These are phyloP conservation scores for Chlorodrepanis virens DNA, from an alignment of 2,113 vertebrate species.

Conservation along the genomic window DNA sequence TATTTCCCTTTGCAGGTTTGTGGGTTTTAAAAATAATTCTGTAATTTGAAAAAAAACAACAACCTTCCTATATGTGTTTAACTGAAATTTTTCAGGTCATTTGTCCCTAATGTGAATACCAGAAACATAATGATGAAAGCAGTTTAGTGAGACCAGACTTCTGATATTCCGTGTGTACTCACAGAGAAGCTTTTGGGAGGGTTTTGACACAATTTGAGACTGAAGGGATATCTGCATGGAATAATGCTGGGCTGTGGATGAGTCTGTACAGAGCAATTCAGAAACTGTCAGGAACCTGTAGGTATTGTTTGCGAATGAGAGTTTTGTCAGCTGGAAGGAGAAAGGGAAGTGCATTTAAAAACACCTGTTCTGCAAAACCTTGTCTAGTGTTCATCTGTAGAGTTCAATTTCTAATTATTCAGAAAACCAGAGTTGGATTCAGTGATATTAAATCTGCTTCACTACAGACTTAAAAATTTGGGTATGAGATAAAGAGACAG, in stretches of 20 bases:
- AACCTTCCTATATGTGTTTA: slow-evolving; percentile 12
- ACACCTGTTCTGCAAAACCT: not conserved
- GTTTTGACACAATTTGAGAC: not conserved
- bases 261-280: not conserved
- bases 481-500: not conserved
- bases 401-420: not conserved
- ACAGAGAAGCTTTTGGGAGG: not conserved
- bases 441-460: not conserved
- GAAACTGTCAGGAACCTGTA: not conserved
- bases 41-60: not conserved
- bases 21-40: slow-evolving; percentile 36
- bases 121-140: slow-evolving; percentile 40
- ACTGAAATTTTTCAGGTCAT: slow-evolving; percentile 44
- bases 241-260: not conserved
- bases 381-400: not conserved
- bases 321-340: not conserved
- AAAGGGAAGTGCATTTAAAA: not conserved
- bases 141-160: slow-evolving; percentile 24
- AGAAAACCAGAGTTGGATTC: not conserved
- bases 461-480: not conserved
- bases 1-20: slow-evolving; percentile 40
- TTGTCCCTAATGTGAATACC: slow-evolving; percentile 52
- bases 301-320: not conserved
- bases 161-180: not conserved
- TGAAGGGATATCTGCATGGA: not conserved